A percentile compares a stretch with the other conserved stretches of the same genome.
Conservation (phyloP, 2,113 vertebrate genomes). For the Poeciliopsis retropinna region DNA sequence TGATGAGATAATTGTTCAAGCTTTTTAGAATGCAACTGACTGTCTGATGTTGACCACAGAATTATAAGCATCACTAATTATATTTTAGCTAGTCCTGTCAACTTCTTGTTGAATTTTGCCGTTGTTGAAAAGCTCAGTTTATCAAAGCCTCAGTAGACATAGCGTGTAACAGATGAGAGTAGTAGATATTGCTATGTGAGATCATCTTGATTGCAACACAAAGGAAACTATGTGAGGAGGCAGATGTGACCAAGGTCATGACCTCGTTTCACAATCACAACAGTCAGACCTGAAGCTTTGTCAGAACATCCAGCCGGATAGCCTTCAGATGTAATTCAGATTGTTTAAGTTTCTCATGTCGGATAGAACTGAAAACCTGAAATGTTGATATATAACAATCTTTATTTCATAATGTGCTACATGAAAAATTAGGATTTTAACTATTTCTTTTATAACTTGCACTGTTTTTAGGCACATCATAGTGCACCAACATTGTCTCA, state of each 20-base stretch:
- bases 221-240: constrained; percentile 42
- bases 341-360: neutral
- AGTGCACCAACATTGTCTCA: neutral
- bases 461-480: neutral
- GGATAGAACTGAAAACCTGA: neutral
- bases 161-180: neutral
- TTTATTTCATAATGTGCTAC: neutral
- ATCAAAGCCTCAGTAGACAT: neutral
- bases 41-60: neutral
- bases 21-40: neutral
- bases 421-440: neutral
- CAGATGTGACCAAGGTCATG: constrained; percentile 1
- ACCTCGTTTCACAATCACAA: constrained; percentile 7
- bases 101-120: too few relatives aligned
- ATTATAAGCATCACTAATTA: neutral
- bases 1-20: neutral
- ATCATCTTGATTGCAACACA: constrained; percentile 15
- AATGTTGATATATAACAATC: neutral
- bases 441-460: neutral
- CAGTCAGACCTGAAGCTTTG: neutral
- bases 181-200: neutral
- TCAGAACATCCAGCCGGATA: neutral
- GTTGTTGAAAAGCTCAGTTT: neutral
- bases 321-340: neutral
- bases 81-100: neutral